Percentiles rank a stretch among this genome's conserved stretches.
These are phyloP conservation scores for Galleria mellonella DNA, from an alignment of 1,140 invertebrate genomes.

Conservation along the genomic window DNA sequence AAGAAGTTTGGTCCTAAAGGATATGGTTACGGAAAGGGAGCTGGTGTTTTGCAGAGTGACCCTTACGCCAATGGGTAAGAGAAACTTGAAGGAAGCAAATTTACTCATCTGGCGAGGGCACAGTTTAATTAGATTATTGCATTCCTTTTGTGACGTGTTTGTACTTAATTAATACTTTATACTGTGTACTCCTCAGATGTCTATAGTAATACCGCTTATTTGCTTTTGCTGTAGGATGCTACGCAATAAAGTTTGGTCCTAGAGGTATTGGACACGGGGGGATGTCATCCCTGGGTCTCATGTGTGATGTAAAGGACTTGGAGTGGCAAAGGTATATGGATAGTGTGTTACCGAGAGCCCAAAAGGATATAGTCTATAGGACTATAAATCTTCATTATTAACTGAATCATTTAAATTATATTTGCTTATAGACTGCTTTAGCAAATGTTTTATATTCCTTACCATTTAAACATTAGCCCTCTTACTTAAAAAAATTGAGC, in stretches of 20 bases:
- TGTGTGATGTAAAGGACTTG: constrained; percentile 79
- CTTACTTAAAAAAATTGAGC: no score
- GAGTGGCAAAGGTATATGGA: constrained; percentile 78
- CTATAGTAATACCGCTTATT: constrained; percentile 45
- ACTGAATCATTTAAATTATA: constrained; percentile 22
- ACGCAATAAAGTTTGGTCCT: constrained; percentile 88
- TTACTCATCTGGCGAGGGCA: constrained; percentile 44
- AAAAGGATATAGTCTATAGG: constrained; percentile 29
- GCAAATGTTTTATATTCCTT: constrained; percentile 24
- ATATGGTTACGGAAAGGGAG: constrained; percentile 94
- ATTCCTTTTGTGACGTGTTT: background rate
- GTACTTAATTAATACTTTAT: constrained; percentile 1
- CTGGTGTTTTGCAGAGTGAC: constrained; percentile 92
- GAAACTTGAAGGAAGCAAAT: constrained; percentile 16
- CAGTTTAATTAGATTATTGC: constrained; percentile 17
- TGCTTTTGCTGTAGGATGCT: constrained; percentile 80
- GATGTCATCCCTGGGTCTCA: constrained; percentile 82
- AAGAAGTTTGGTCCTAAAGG: constrained; percentile 96
- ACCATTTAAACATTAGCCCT: no score
- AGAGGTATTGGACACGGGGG: constrained; percentile 92
- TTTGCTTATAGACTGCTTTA: constrained; percentile 50
- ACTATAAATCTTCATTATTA: constrained; percentile 19
- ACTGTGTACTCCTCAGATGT: constrained; percentile 44
- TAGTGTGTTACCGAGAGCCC: constrained; percentile 19
- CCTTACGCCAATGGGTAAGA: constrained; percentile 83